A percentile compares a stretch with the other conserved stretches of the same genome.
Evolutionary conservation across 1,140 invertebrate genomes (phyloP).

Genomic region (Pseudomyrmex concolor): DNA sequence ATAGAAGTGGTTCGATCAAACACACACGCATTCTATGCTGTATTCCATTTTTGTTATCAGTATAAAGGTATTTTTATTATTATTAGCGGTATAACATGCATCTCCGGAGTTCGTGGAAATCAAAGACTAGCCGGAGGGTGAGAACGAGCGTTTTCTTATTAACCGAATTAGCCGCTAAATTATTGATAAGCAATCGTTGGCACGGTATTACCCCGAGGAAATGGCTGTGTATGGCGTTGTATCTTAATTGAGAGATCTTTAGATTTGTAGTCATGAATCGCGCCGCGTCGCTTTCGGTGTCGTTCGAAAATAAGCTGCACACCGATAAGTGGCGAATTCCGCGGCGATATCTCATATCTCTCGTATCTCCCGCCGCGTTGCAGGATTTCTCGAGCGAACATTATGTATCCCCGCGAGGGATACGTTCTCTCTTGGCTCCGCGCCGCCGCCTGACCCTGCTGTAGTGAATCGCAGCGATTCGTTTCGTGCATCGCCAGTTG

Average conservation of each 20-base stretch:
- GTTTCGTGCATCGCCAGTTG: not conserved
- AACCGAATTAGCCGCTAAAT: conserved; percentile 18
- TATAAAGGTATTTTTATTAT: no score
- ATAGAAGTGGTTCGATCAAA: conserved; percentile 26
- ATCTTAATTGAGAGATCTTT: conserved; percentile 42
- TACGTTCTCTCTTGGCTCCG: conserved; percentile 19
- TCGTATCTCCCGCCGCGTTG: conserved; percentile 15
- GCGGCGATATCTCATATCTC: no score
- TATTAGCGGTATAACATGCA: no score
- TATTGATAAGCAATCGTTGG: conserved; percentile 2
- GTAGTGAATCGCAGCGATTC: conserved; percentile 56
- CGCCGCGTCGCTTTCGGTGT: not conserved
- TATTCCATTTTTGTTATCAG: no score
- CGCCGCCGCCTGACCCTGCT: conserved; percentile 22
- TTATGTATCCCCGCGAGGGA: conserved; percentile 1
- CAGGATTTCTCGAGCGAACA: not conserved
- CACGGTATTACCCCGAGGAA: not conserved
- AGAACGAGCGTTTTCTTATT: conserved; percentile 8
- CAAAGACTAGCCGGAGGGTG: not conserved
- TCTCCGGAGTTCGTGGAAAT: not conserved
- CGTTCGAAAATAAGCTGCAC: not conserved
- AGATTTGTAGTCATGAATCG: not conserved
- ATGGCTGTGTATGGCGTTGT: not conserved
- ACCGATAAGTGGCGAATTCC: conserved; percentile 5
- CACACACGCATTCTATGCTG: not conserved